phyloP scores from a whole-genome alignment of 30 jellyfish, hydroid and myxozoan species.

The Turritopsis rubra region DNA sequence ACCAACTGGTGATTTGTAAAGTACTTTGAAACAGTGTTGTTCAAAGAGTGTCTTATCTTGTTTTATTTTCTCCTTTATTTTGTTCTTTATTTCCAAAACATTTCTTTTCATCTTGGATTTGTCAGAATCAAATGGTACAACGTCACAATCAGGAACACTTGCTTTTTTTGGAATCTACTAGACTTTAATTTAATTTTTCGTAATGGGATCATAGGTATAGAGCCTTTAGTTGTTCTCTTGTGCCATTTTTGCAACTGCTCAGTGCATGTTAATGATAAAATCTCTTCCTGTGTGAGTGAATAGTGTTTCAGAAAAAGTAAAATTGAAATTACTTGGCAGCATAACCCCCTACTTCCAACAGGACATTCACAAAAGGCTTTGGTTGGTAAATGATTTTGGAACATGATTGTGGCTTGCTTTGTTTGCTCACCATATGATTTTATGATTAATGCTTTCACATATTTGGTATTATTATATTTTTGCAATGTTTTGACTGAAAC shows the following conservation, averaged over 20 bases:
- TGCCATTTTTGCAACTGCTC: constrained; percentile 32
- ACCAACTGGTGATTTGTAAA: not conserved
- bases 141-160: not conserved
- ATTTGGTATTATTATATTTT: not conserved
- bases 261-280: constrained; percentile 22
- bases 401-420: constrained; percentile 20
- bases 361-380: constrained; percentile 43
- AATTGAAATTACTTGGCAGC: not conserved
- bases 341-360: constrained; percentile 24
- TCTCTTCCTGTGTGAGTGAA: constrained; percentile 18
- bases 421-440: constrained; percentile 28
- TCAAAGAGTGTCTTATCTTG: not conserved
- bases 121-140: constrained; percentile 24
- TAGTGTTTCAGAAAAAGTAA: constrained; percentile 19
- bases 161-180: not conserved
- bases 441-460: constrained; percentile 26
- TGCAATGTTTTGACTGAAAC: constrained; percentile 24
- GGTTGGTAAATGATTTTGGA: constrained; percentile 7
- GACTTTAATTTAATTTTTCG: constrained; percentile 30
- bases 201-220: constrained; percentile 37
- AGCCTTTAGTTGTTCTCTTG: constrained; percentile 26
- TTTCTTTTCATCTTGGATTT: not conserved
- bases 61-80: constrained; percentile 1
- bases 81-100: constrained; percentile 2
- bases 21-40: constrained; percentile 5